A percentile compares a stretch with the other conserved stretches of the same genome.
Conservation (phyloP, 35 echinoderm and acorn worm genomes). For the Heliocidaris tuberculata region DNA sequence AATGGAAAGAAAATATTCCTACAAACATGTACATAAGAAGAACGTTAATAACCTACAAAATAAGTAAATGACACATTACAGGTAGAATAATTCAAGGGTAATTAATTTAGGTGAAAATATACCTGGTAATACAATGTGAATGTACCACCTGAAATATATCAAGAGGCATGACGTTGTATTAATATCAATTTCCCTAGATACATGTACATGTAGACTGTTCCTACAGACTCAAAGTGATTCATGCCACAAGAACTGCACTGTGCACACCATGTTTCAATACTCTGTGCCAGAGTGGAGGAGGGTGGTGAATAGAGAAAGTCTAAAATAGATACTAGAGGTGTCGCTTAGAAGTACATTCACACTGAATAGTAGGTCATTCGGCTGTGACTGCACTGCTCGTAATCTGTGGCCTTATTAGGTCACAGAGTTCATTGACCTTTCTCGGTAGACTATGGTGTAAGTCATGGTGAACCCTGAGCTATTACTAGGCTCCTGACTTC, state of each 20-base stretch:
- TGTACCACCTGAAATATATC: not conserved
- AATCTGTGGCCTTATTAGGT: constrained; percentile 46
- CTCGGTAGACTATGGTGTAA: not conserved
- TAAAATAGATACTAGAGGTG: not conserved
- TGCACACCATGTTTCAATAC: not conserved
- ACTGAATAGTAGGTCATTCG: not conserved
- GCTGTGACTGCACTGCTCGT: not conserved
- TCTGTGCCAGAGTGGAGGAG: not conserved
- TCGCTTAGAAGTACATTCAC: constrained; percentile 2
- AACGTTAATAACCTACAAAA: too few species aligned
- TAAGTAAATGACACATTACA: too few species aligned
- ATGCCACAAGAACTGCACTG: not conserved
- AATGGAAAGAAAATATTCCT: too few species aligned
- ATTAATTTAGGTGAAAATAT: not conserved
- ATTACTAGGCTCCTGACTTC: not conserved
- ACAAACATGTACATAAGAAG: too few species aligned
- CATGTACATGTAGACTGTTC: not conserved
- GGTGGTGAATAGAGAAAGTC: not conserved
- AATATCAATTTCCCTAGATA: not conserved
- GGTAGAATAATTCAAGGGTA: too few species aligned
- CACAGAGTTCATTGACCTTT: constrained; percentile 49
- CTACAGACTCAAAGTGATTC: constrained; percentile 10
- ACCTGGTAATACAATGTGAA: not conserved
- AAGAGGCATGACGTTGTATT: not conserved
- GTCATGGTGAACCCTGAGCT: not conserved